Base-by-base conservation (phyloP, 2,113 vertebrate species). In the Microtus ochrogaster region DNA sequence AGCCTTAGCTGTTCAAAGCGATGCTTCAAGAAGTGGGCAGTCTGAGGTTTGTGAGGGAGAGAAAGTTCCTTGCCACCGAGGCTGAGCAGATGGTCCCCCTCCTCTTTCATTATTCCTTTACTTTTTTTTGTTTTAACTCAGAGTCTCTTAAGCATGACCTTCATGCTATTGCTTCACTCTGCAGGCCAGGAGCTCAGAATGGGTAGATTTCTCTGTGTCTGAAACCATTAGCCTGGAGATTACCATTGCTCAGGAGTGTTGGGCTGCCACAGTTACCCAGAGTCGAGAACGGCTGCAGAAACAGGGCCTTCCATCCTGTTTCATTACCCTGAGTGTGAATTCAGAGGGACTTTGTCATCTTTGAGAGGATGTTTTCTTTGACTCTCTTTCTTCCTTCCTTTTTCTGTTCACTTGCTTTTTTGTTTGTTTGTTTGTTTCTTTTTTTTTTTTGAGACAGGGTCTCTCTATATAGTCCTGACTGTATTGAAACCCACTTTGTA, bases 121-220 rank as follows among this genome's bases (percentile, higher is more conserved):
- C 13, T 33, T 61, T 9, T 73, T 65, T 94, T 44, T 47, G 92
- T 47, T 92, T 36, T 12, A 87, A 85, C 85, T 96, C 73, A 61
- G 55, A 96, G 84, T 85, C 86, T 77, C 36, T 11, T 88, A 82
- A 82, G 47, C 0, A 0, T 61, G 88, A 82, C 63, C 92, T 91
- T 90, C 76, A 55, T 55, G 30, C 10, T 41, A 14, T n/a, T 74
- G 30, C 39, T 96, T 78, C 58, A 79, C 74, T 84, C 65, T 91
- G 83, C n/a, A 92, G 65, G 21, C 83, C 95, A 84, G 63, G 89
- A 92, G 52, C 63, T 65, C 61, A 58, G 39, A 90, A 90, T 36
- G 95, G n/a, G 49, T 63, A 39, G 44, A 72, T 96, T 97, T 92
- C 9, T 97, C 49, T 83, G 17, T 73, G 76, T 95, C 96, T 97